Evolutionary conservation across 2,113 vertebrate genomes (phyloP).

Genomic region (Hassar affinis): DNA sequence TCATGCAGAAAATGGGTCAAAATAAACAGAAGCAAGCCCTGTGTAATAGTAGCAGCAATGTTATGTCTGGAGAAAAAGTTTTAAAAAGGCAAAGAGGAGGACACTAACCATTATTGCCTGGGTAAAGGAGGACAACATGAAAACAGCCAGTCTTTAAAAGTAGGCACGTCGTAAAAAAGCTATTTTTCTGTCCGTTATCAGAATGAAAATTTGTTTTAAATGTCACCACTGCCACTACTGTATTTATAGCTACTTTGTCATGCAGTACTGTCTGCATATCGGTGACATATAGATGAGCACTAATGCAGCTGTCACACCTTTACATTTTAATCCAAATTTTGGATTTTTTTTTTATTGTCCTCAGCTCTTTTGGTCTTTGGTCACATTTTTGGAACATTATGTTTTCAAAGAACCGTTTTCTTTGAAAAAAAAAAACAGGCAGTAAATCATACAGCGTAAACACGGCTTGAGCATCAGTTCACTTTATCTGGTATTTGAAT

Average conservation of each 20-base stretch:
- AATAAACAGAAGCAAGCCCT: background rate
- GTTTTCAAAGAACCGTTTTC: too few species aligned
- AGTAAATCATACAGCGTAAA: background rate
- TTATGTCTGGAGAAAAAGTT: background rate
- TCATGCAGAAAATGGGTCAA: background rate
- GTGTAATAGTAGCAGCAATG: background rate
- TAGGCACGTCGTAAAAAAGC: background rate
- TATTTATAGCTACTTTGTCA: background rate
- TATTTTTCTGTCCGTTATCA: background rate
- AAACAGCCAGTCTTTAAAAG: background rate
- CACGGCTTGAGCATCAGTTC: background rate
- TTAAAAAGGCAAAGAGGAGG: background rate
- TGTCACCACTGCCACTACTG: background rate
- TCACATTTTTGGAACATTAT: background rate
- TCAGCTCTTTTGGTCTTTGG: background rate
- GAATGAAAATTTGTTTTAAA: background rate
- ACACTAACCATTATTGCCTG: background rate
- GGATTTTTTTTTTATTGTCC: background rate
- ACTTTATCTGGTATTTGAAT: background rate
- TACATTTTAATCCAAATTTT: background rate
- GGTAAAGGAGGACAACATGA: background rate
- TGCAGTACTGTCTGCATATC: background rate
- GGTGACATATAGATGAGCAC: background rate
- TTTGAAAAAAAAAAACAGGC: background rate
- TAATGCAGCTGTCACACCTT: background rate